These are phyloP conservation scores for Pangasius djambal DNA, from an alignment of 2,797 vertebrate genomes.

Conservation along the genomic window DNA sequence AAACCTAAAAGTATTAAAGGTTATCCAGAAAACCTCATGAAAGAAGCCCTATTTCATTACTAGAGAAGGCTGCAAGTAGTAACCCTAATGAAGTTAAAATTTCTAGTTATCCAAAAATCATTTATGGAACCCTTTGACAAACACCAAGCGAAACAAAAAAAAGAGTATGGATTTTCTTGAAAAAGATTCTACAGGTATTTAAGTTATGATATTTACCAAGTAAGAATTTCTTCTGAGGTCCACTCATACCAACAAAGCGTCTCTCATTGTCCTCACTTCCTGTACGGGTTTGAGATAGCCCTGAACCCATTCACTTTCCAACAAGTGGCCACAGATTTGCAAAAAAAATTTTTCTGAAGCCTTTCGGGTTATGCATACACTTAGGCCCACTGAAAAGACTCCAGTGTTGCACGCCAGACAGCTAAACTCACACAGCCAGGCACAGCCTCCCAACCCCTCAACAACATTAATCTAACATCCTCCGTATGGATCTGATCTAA, in stretches of 20 bases:
- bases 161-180: not conserved
- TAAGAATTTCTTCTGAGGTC: not conserved
- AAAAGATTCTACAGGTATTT: not conserved
- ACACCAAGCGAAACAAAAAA: not conserved
- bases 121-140: not conserved
- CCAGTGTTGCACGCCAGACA: slow-evolving; percentile 77
- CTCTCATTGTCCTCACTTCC: not conserved
- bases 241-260: not conserved
- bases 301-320: slow-evolving; percentile 39
- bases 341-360: slow-evolving; percentile 49
- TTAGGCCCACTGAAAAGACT: slow-evolving; percentile 71
- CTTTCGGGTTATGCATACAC: slow-evolving; percentile 56
- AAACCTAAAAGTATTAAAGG: not conserved
- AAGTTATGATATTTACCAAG: not conserved
- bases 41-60: not conserved
- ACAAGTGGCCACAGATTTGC: slow-evolving; percentile 61
- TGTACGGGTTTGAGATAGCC: not conserved
- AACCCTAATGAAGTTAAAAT: not conserved
- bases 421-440: slow-evolving; percentile 73
- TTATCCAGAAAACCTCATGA: not conserved
- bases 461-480: slow-evolving; percentile 54
- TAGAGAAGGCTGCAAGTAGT: not conserved
- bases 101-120: not conserved
- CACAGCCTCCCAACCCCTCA: slow-evolving; percentile 68
- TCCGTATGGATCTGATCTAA: slow-evolving; percentile 30